Conservation (phyloP, 2,888 invertebrate genomes). For the Alitta virens region DNA sequence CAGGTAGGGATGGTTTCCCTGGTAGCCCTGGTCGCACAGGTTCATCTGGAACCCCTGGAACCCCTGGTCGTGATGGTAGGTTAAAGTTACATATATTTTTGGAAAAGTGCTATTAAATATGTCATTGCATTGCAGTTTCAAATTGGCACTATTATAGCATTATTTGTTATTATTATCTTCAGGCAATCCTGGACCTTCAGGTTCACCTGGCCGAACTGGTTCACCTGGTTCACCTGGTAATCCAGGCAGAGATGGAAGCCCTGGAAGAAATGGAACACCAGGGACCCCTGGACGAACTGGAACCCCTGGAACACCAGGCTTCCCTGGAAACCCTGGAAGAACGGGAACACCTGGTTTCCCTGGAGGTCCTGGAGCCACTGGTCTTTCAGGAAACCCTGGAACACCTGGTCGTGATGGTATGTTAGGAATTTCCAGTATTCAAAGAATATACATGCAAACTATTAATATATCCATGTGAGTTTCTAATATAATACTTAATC, state of each 20-base stretch:
- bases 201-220: neutral
- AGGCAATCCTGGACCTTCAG: constrained; percentile 2
- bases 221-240: constrained; percentile 2
- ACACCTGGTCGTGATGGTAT: neutral
- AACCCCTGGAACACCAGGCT: neutral
- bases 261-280: constrained; percentile 3
- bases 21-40: constrained; percentile 7
- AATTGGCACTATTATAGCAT: too few relatives aligned
- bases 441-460: too few relatives aligned
- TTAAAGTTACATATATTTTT: neutral
- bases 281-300: neutral
- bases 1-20: neutral
- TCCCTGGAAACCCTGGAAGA: neutral
- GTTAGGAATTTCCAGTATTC: too few relatives aligned
- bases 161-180: too few relatives aligned
- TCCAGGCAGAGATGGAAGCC: neutral
- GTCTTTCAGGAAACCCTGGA: neutral
- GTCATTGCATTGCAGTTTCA: too few relatives aligned
- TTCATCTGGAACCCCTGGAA: neutral
- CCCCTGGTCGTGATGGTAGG: neutral
- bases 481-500: too few relatives aligned
- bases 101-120: too few relatives aligned
- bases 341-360: constrained; percentile 6
- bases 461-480: too few relatives aligned
- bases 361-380: constrained; percentile 12